phyloP scores from a whole-genome alignment of 1,140 invertebrate species.

The Octopus sinensis region DNA sequence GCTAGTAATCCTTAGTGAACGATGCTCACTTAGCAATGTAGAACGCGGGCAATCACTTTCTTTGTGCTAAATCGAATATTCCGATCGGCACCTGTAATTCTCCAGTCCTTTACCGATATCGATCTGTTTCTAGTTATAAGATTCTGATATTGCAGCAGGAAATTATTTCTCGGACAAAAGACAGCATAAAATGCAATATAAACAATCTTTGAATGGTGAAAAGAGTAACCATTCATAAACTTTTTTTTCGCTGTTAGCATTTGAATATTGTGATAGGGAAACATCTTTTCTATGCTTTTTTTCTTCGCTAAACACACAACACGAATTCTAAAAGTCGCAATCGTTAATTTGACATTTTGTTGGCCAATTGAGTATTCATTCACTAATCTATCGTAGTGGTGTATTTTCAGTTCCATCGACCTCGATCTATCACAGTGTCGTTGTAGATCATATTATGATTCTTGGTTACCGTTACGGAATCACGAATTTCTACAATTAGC shows the following conservation, averaged over 20 bases:
- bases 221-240: not conserved
- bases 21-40: not conserved
- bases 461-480: too few species aligned
- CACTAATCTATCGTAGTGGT: not conserved
- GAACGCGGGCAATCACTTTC: not conserved
- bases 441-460: too few species aligned
- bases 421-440: not conserved
- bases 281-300: not conserved
- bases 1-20: not conserved
- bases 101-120: not conserved
- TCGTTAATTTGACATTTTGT: not conserved
- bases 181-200: not conserved
- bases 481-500: too few species aligned
- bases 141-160: not conserved
- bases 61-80: not conserved
- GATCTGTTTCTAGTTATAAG: not conserved
- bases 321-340: not conserved
- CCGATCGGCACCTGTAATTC: not conserved
- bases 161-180: conserved; percentile 2
- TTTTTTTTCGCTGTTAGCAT: not conserved
- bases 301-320: too few species aligned
- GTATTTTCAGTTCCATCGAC: not conserved
- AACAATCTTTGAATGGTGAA: conserved; percentile 5
- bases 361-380: not conserved
- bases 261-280: not conserved